Evolutionary conservation across 2,888 invertebrate genomes (phyloP).

Genomic region (Macrophya alboannulata): DNA sequence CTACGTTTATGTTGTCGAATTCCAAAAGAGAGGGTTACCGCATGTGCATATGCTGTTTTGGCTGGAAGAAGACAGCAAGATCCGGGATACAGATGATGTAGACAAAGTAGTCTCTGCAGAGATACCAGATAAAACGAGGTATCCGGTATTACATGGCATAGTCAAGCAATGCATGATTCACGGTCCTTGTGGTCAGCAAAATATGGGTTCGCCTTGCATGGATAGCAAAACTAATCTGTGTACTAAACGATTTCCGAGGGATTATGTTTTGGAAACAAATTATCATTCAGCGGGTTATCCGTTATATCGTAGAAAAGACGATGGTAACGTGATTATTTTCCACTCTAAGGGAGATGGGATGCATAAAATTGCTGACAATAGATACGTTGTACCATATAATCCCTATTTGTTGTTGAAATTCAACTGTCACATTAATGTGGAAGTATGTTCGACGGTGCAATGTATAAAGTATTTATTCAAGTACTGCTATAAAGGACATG

Average conservation of each 20-base stretch:
- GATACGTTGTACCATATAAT: conserved; percentile 69
- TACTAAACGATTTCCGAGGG: not conserved
- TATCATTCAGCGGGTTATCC: conserved; percentile 3
- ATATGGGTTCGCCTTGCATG: conserved; percentile 19
- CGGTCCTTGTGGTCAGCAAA: conserved; percentile 65
- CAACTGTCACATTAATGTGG: conserved; percentile 64
- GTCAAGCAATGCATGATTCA: conserved; percentile 58
- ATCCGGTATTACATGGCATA: conserved; percentile 34
- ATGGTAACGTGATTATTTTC: conserved; percentile 3
- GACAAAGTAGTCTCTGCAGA: conserved; percentile 59
- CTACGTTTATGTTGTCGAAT: conserved; percentile 3
- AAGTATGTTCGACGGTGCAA: conserved; percentile 62
- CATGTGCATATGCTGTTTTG: conserved; percentile 71
- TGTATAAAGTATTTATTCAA: conserved; percentile 66
- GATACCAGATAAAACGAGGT: conserved; percentile 58
- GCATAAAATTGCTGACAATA: conserved; percentile 64
- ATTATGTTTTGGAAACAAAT: conserved; percentile 10
- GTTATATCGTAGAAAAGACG: not conserved
- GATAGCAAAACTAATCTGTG: not conserved
- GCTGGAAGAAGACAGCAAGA: conserved; percentile 67
- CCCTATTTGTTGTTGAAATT: conserved; percentile 62
- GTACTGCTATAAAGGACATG: conserved; percentile 63
- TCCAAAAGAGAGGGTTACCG: conserved; percentile 8
- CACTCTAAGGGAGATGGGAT: not conserved
- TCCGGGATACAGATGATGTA: conserved; percentile 61